Evolutionary conservation across 1,140 invertebrate species (phyloP).

Genomic region (Zaprionus camerounensis): DNA sequence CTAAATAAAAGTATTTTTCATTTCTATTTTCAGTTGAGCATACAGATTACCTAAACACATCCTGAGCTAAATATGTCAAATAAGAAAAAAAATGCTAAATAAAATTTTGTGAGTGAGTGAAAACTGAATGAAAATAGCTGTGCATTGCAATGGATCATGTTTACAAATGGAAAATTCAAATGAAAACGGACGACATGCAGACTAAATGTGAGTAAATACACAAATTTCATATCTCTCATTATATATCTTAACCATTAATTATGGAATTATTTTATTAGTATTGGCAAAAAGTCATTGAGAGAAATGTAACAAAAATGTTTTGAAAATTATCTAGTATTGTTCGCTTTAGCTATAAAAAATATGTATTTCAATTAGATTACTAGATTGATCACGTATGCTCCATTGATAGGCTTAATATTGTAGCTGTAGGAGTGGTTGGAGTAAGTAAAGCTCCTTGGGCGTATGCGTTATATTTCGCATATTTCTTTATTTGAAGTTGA

Average conservation of each 20-base stretch:
- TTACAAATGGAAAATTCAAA: conserved; percentile 33
- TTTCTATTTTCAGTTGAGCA: conserved; percentile 45
- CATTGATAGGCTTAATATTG: conserved; percentile 46
- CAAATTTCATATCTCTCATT: background rate
- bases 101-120: conserved; percentile 11
- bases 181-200: conserved; percentile 17
- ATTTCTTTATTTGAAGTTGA: conserved; percentile 15
- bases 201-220: conserved; percentile 57
- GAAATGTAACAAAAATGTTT: too few species aligned
- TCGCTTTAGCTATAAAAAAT: conserved; percentile 6
- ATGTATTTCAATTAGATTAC: background rate
- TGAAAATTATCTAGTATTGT: conserved; percentile 7
- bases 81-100: background rate
- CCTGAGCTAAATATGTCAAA: conserved; percentile 10
- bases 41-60: conserved; percentile 28
- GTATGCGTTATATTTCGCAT: conserved; percentile 48
- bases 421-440: background rate
- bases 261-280: background rate
- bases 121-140: background rate
- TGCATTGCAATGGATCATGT: background rate
- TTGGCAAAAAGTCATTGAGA: background rate
- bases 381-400: conserved; percentile 60
- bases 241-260: background rate
- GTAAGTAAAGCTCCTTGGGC: background rate
- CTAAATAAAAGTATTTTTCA: conserved; percentile 14